Base-by-base conservation (phyloP, 1,140 invertebrate species). In the Orius laevigatus region DNA sequence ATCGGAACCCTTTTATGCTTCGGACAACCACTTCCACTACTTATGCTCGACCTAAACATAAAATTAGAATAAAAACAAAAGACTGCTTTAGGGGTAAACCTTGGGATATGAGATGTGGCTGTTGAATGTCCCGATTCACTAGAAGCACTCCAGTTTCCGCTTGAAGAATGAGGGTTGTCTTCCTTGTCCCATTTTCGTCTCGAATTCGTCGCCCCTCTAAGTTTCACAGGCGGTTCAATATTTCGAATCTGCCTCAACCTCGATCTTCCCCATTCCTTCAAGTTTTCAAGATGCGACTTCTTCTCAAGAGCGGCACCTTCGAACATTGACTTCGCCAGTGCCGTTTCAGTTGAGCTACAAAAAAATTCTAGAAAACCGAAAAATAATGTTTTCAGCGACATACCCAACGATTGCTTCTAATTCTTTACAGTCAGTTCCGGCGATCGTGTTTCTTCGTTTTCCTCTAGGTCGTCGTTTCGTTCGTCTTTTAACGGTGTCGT, bases 61-160 rank as follows among this genome's bases (percentile, higher is more conserved):
- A 49, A 48, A 40, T 5, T 32, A 43, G 5, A 16, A 25, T n/a
- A n/a, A 16, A 20, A 20, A 19, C 18, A 46, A 33, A 48, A 9
- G 11, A n/a, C n/a, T n/a, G n/a, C n/a, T 25, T 25, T 8, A 25
- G 8, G 10, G 9, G 14, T 35, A 48, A 52, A 79, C 57, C 76
- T 78, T 6, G 75, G 72, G 8, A 78, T 75, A 57, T 83, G 79
- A 31, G 79, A 77, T 9, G 60, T 61, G 2, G 56, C 56, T 25
- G 58, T 58, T n/a, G 86, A 84, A 49, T 86, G 68, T 34, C 86
- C 88, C 54, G 83, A 90, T 63, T 86, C 82, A 1, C 84, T 90
- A 58, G 84, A 88, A 32, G 84, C 85, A 57, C 84, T 89, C 90
- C 90, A 93, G 63, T 93, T 92, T 39, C 90, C 90, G 51, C 84